Evolutionary conservation across 64 coral and sea anemone genomes (phyloP), one percentile per base, ranked within the genome.

Genomic region (Montipora efflorescens): DNA sequence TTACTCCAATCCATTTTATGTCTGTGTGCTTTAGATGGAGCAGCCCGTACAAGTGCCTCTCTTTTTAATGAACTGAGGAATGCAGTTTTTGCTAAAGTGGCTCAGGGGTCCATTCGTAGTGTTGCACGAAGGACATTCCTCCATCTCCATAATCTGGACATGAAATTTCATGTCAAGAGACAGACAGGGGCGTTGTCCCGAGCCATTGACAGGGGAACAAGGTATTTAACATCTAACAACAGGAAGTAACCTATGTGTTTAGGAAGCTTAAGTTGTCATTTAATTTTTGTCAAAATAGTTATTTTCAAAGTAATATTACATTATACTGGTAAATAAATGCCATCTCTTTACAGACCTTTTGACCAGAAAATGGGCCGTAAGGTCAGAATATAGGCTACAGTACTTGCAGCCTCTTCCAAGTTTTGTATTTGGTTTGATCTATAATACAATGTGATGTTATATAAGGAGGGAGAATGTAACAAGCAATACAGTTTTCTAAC

Each of bases 201-300:
- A 92, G 98, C 98, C 70, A 99, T 99, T 82, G 98, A 99, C 74
- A 94, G 98, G 90, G 98, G 98, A 52, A 99, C 98, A 69, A 96
- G 98, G 98, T 99, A 19, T 18, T 49, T 6, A 18, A 57, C 11
- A 11, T 57, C 11, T 57, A 57, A 6, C 53, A 57, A 57, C 53
- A 64, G 5, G 59, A 0, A 14, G 9, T 12, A 15, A 64, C 9
- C 13, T 55, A 55, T 7, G 9, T 55, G 52, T 55, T 55, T 7
- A 55, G 52, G 5, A 36, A 36, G 28, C 28, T 36, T 36, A 36
- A 36, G 28, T 36, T 36, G 28, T 36, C 28, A 36, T 36, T 36
- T 0, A 1, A 36, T 36, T 1, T 36, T 36, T 36, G 28, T 36
- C 28, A 36, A 36, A 36, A 36, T 36, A 36, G 28, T 36, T 36